These are phyloP conservation scores for Kryptopterus vitreolus DNA, from an alignment of 2,797 vertebrate genomes.

Conservation along the genomic window DNA sequence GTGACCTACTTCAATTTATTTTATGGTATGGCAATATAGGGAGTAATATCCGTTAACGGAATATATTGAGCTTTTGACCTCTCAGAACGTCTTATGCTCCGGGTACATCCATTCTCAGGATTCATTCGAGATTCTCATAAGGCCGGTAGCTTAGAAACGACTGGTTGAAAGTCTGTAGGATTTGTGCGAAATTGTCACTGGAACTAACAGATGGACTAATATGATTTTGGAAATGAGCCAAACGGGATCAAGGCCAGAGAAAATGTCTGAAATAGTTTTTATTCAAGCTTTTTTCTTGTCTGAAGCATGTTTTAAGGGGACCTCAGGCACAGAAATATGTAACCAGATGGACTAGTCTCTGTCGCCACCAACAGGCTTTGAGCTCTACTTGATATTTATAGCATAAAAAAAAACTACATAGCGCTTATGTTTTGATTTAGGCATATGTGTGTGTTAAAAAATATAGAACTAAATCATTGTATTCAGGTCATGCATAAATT, in stretches of 20 bases:
- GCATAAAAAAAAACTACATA: not conserved
- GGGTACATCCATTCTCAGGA: not conserved
- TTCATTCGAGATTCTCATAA: not conserved
- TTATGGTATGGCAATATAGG: not conserved
- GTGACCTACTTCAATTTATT: not conserved
- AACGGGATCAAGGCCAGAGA: not conserved
- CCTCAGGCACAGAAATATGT: not conserved
- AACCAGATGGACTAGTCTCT: not conserved
- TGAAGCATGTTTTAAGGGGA: not conserved
- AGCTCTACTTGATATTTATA: slow-evolving; percentile 10
- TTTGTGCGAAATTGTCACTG: not conserved
- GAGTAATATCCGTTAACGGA: not conserved
- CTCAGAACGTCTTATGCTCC: not conserved
- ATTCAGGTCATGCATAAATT: not conserved
- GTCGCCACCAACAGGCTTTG: not conserved
- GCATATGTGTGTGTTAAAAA: not conserved
- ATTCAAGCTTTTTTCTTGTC: not conserved
- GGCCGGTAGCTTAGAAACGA: not conserved
- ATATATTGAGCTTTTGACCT: not conserved
- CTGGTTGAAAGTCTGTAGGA: not conserved
- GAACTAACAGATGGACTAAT: not conserved
- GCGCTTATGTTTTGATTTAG: not conserved
- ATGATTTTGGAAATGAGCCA: not conserved
- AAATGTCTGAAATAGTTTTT: not conserved
- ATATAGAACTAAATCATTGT: too few species aligned